Evolutionary conservation across 2,888 invertebrate species (phyloP), one percentile per base, ranked within the genome.

Genomic region (Heliconius erato): DNA sequence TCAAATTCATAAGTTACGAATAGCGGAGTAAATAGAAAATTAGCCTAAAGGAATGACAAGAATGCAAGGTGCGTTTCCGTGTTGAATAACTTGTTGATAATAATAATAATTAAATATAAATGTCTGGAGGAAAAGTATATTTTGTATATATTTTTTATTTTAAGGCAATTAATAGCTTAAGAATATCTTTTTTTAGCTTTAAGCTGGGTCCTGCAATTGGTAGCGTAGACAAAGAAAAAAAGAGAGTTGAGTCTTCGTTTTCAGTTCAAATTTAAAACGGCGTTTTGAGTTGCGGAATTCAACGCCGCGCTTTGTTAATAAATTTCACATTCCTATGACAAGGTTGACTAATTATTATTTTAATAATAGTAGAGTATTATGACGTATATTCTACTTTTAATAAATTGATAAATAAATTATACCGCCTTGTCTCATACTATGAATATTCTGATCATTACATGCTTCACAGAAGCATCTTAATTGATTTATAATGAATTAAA

Each of bases 41-140:
- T 65, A 67, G 49, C 32, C 28, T 44, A 68, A 40, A 49, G 67
- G n/a, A 28, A 78, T 78, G 78, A 78, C 78, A 44, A 68, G 67
- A 78, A 78, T 78, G 78, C 35, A 23, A 44, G 44, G 14, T n/a
- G 67, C 67, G 78, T 78, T 78, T 78, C 78, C 78, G 78, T 28
- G 32, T 78, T 78, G 44, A 78, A 68, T 78, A 49, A 78, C 49
- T 49, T 12, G 63, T 63, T 76, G 76, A 76, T 76, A 59, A 74
- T 54, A 54, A 23, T 54, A 54, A 74, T 74, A 19, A 54, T 74
- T 19, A 28, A 54, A 74, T 26, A 49, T 14, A 72, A 26, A n/a
- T 7, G 35, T 14, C 19, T 44, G 16, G 16, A 0, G 26, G 44
- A 72, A 44, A 23, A 74, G 26, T 4, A 49, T 14, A 74, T 9